Conservation (phyloP, 2,113 vertebrate species). For the Chaetodon auriga region DNA sequence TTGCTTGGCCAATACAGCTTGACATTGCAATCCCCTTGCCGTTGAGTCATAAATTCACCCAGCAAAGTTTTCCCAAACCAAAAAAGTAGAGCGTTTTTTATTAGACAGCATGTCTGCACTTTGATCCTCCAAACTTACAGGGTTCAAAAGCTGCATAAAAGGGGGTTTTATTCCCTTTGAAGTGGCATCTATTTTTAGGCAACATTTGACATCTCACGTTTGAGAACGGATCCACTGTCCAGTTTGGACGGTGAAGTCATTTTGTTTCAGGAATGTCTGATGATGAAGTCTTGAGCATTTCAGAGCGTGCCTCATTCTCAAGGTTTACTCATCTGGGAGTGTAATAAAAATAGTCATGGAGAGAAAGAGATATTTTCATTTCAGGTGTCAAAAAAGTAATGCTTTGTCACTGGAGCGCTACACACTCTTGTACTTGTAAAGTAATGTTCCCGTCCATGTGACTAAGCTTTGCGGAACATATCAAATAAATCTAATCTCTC, state of each 20-base stretch:
- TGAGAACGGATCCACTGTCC: neutral
- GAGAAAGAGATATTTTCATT: neutral
- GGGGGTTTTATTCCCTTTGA: constrained; percentile 57
- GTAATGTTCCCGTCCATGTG: neutral
- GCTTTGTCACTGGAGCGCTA: neutral
- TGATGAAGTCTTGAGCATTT: neutral
- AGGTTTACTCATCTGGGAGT: neutral
- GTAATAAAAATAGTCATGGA: neutral
- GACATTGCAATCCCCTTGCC: constrained; percentile 75
- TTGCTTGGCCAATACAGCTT: constrained; percentile 67
- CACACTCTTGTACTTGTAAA: constrained; percentile 13
- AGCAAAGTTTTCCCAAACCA: constrained; percentile 58
- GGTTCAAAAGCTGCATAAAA: constrained; percentile 61
- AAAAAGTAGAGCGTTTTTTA: constrained; percentile 41
- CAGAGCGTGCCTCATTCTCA: neutral
- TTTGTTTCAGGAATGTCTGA: neutral
- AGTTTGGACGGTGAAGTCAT: neutral
- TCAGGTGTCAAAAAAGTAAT: neutral
- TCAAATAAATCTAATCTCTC: neutral
- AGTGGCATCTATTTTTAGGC: constrained; percentile 56
- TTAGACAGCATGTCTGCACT: constrained; percentile 42
- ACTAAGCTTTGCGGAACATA: neutral
- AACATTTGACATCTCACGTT: constrained; percentile 48
- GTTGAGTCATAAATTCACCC: constrained; percentile 62
- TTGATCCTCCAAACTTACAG: constrained; percentile 60